Evolutionary conservation across 2,113 vertebrate species (phyloP).

Genomic region (Pelobates fuscus): DNA sequence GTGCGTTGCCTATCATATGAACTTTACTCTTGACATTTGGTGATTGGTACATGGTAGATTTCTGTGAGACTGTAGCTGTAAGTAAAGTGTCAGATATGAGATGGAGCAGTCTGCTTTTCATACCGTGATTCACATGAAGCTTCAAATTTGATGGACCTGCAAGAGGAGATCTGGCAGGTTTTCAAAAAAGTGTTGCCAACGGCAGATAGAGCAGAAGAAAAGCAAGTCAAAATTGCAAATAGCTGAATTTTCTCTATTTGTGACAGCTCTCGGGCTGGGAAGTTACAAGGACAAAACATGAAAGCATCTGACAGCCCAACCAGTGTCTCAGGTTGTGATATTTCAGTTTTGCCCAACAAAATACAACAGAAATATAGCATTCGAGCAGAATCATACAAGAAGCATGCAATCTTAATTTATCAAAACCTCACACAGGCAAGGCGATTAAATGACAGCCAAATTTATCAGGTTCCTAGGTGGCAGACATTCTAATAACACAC

Average conservation of each 20-base stretch:
- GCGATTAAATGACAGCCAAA: too few relatives aligned
- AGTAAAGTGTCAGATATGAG: conserved; percentile 24
- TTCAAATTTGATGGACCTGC: conserved; percentile 12
- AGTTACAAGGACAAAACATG: not conserved
- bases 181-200: conserved; percentile 4
- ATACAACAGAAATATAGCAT: too few relatives aligned
- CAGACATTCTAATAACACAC: too few relatives aligned
- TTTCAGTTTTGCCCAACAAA: too few relatives aligned
- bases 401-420: too few relatives aligned
- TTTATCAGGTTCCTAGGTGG: too few relatives aligned
- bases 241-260: conserved; percentile 3
- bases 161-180: conserved; percentile 3
- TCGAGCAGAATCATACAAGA: too few relatives aligned
- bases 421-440: too few relatives aligned
- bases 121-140: conserved; percentile 1
- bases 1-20: conserved; percentile 40
- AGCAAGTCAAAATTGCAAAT: not conserved
- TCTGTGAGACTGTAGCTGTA: too few relatives aligned
- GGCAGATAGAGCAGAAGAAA: not conserved
- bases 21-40: conserved; percentile 18
- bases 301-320: too few relatives aligned
- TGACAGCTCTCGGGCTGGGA: conserved; percentile 9
- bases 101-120: conserved; percentile 8
- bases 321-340: too few relatives aligned
- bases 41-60: too few relatives aligned